A percentile compares a stretch with the other conserved stretches of the same genome.
These are phyloP conservation scores for Anoura caudifer DNA, from an alignment of 2,113 vertebrate genomes.

Conservation along the genomic window DNA sequence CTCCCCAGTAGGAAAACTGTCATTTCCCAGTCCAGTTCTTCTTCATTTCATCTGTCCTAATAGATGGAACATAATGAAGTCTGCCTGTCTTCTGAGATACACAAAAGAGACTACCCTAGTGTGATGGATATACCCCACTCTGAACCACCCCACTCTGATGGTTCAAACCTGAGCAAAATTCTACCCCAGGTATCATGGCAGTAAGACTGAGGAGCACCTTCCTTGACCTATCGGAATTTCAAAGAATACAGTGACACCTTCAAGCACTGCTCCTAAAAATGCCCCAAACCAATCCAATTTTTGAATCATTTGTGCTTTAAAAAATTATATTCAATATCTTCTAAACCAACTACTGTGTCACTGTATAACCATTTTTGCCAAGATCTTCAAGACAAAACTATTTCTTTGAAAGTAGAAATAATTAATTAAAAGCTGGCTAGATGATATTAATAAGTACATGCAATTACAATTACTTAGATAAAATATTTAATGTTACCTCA, in stretches of 20 bases:
- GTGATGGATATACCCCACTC: no score
- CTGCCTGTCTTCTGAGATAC: background rate
- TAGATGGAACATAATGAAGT: background rate
- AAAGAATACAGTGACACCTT: background rate
- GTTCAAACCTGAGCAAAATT: background rate
- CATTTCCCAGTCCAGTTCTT: background rate
- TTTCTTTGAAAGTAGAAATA: background rate
- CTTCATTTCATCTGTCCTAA: background rate
- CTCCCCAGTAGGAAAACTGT: background rate
- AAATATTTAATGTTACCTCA: background rate
- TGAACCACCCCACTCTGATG: background rate
- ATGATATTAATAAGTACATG: background rate
- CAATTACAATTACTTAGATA: constrained; percentile 11
- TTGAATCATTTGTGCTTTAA: background rate
- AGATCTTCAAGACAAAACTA: background rate
- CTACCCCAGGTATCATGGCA: background rate
- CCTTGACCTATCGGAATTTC: background rate
- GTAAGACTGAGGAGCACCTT: background rate
- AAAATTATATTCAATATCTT: background rate
- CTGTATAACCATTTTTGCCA: background rate
- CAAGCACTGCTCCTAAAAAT: background rate
- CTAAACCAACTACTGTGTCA: background rate
- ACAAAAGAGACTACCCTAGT: background rate
- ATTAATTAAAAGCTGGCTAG: background rate
- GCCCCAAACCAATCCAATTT: background rate